Evolutionary conservation across 1,140 invertebrate genomes (phyloP).

Genomic region (Mycetomoellerius zeteki): DNA sequence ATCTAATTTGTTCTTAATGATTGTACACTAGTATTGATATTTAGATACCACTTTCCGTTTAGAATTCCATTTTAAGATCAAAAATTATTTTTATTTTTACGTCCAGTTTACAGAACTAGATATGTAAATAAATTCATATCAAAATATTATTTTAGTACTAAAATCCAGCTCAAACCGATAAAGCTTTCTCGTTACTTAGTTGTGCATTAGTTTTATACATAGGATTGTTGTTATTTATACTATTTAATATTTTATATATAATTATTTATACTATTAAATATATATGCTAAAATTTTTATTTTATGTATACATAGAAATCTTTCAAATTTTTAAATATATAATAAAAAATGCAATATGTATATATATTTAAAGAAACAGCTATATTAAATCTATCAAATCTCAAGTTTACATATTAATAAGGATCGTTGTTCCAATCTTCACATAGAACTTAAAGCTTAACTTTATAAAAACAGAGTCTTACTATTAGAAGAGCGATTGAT

Average conservation of each 20-base stretch:
- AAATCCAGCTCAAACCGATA: too few species aligned
- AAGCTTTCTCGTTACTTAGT: too few species aligned
- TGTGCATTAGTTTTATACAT: background rate
- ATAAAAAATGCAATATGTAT: background rate
- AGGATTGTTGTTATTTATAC: background rate
- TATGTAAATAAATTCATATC: too few species aligned
- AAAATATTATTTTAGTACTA: too few species aligned
- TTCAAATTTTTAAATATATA: too few species aligned
- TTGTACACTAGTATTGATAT: background rate
- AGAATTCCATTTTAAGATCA: too few species aligned
- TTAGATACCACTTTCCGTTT: too few species aligned
- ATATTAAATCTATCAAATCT: background rate
- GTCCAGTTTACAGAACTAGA: too few species aligned
- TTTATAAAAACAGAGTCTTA: background rate
- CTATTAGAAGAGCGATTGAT: background rate
- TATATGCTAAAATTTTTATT: background rate
- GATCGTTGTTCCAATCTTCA: background rate
- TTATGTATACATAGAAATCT: background rate
- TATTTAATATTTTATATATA: too few species aligned
- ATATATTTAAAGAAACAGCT: background rate
- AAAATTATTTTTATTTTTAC: too few species aligned
- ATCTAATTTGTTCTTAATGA: background rate
- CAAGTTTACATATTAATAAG: background rate
- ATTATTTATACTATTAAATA: background rate
- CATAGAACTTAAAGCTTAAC: background rate